Percentiles rank a stretch among this genome's conserved stretches.
These are phyloP conservation scores for Polietes domitor DNA, from an alignment of 2,888 invertebrate genomes.

Conservation along the genomic window DNA sequence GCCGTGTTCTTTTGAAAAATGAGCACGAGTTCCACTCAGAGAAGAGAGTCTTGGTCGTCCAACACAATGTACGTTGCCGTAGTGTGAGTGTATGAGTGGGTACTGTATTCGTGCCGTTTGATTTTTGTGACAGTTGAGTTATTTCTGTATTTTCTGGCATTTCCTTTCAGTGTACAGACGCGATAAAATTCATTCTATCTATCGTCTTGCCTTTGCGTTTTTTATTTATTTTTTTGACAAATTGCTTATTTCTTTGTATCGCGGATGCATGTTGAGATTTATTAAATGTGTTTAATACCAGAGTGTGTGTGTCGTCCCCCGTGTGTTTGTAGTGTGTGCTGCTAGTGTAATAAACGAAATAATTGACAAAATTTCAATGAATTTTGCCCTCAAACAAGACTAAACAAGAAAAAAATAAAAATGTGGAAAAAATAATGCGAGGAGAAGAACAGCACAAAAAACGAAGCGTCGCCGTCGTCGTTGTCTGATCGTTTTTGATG, in stretches of 20 bases:
- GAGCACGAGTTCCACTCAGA: conserved; percentile 54
- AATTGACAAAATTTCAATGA: conserved; percentile 1
- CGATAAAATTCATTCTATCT: conserved; percentile 62
- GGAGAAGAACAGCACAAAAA: conserved; percentile 1
- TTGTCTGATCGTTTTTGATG: conserved; percentile 32
- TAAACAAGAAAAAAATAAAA: conserved; percentile 31
- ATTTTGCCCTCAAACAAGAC: conserved; percentile 37
- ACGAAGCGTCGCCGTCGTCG: no score
- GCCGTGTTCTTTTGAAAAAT: conserved; percentile 39
- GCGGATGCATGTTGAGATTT: background rate
- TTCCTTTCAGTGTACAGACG: conserved; percentile 66
- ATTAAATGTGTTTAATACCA: background rate
- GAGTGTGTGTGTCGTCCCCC: no score
- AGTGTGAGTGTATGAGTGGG: conserved; percentile 29
- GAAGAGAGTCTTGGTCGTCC: no score
- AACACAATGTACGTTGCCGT: no score
- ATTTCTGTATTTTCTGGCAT: conserved; percentile 66
- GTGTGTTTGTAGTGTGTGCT: background rate
- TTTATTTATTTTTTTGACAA: background rate
- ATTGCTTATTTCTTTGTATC: background rate
- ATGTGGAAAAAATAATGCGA: conserved; percentile 24
- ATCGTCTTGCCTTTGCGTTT: conserved; percentile 21
- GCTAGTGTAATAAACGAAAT: background rate
- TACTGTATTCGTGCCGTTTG: conserved; percentile 2
- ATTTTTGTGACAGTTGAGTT: conserved; percentile 67